Base-by-base conservation (phyloP, 1,140 invertebrate species). In the Medauroidea extradentata region DNA sequence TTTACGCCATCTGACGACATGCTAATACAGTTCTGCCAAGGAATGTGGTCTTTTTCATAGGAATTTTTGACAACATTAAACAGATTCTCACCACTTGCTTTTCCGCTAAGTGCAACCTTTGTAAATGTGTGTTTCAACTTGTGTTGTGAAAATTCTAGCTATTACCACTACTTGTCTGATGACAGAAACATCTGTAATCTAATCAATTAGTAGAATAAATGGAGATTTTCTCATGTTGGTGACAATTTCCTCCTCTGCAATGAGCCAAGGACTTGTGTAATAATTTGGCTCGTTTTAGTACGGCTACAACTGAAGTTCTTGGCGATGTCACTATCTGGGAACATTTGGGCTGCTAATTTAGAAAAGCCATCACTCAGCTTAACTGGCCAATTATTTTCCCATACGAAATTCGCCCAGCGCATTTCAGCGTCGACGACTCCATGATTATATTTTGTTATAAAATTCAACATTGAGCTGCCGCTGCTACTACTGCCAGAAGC, bases 11-110 rank as follows among this genome's bases (percentile, higher is more conserved):
- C 57, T 9, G 39, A 61, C 13, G 38, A 39, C 13, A 61, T 59
- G 13, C 59, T 53, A 24, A 61, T 34, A n/a, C 19, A 23, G 25
- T 59, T 57, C 24, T 53, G 14, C 55, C 18, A 25, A 38, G 53
- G 53, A 57, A 59, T 58, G 38, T 59, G 53, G 16, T n/a, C 29
- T 34, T 34, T 8, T 56, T 54, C 41, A 19, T 51, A 57, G 16
- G 21, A 21, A 3, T 42, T n/a, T 3, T 19, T 19, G 27, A 55
- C 18, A 42, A 55, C 34, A 49, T 44, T 55, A 25, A 55, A 55
- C 18, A 55, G 24, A 16, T 49, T 24, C 11, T 24, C 16, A n/a
- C 16, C 53, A 7, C 5, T 38, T 21, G 16, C 34, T 18, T 42
- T 24, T n/a, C 23, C 24, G 3, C 44, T 25, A 46, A 46, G 24